Evolutionary conservation across 2,888 invertebrate species (phyloP), one percentile per base, ranked within the genome.

Genomic region (Nowickia ferox): DNA sequence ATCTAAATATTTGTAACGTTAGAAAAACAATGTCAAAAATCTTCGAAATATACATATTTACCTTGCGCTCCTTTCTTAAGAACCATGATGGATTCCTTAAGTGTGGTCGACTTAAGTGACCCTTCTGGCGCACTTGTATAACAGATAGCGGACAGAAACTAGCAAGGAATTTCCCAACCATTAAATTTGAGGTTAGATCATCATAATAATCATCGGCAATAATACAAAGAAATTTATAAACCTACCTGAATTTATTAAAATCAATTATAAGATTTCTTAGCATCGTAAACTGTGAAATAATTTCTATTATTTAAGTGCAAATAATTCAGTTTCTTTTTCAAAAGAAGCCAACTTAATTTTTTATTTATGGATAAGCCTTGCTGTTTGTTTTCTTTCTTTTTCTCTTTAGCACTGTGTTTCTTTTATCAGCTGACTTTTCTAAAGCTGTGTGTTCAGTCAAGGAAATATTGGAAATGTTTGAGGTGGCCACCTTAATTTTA

Each of bases 81-180:
- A 95, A 94, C 97, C 97, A 97, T 88, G 95, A 94, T 0, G 97
- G 97, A 90, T 95, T 95, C 80, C 95, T 94, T 89, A 95, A 94
- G 89, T 93, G 95, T 9, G 96, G 95, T 63, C 91, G 89, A 88
- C 90, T 92, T 65, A 92, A 87, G 59, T 91, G 89, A 65, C 93
- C 92, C 89, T 93, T 92, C 84, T 91, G 88, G 75, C 92, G 89
- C 87, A 93, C 89, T 91, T 93, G 90, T 88, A 89, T 89, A 88
- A 91, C 87, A 82, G 74, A 71, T 66, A 88, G 76, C 9, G 89
- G 77, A 46, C 66, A 87, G 0, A 88, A 72, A 15, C 88, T 88
- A 13, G 10, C 19, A 17, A 38, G 9, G 46, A 30, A 42, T 15
- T 19, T 5, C 38, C 10, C 4, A 88, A 77, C 9, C n/a, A 66